Conservation (phyloP, 2,888 invertebrate species). For the Bembecia ichneumoniformis region DNA sequence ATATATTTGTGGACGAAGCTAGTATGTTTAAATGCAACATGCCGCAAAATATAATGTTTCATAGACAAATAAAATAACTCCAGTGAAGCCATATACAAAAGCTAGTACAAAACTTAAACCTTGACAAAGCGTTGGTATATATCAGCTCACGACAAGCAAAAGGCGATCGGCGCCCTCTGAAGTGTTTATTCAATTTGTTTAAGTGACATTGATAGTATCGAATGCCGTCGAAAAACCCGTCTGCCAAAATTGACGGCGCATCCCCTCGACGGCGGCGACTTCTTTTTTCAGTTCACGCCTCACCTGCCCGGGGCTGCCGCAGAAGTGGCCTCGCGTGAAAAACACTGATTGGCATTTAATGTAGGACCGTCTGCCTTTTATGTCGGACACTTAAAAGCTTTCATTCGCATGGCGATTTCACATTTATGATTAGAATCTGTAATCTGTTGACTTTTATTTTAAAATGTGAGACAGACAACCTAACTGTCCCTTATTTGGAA, state of each 20-base stretch:
- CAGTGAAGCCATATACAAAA: too few species aligned
- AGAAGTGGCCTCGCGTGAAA: slow-evolving; percentile 45
- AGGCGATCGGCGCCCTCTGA: slow-evolving; percentile 42
- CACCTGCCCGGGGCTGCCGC: slow-evolving; percentile 43
- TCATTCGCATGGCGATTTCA: slow-evolving; percentile 1
- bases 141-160: slow-evolving; percentile 13
- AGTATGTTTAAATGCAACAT: too few species aligned
- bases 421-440: too few species aligned
- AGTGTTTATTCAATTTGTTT: slow-evolving; percentile 67
- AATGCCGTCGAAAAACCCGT: slow-evolving; percentile 62
- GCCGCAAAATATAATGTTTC: too few species aligned
- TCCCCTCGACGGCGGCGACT: slow-evolving; percentile 32
- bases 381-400: slow-evolving; percentile 18
- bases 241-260: slow-evolving; percentile 53
- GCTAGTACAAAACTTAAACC: neutral
- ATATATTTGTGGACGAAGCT: too few species aligned
- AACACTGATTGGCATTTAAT: slow-evolving; percentile 60
- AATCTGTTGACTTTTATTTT: too few species aligned
- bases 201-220: slow-evolving; percentile 69
- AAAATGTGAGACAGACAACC: too few species aligned
- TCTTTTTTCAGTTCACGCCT: slow-evolving; percentile 59
- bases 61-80: too few species aligned
- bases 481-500: too few species aligned
- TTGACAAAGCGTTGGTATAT: neutral
- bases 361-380: slow-evolving; percentile 34